Evolutionary conservation across 2,888 invertebrate genomes (phyloP), one percentile per base, ranked within the genome.

Genomic region (Nephrotoma guestfalica): DNA sequence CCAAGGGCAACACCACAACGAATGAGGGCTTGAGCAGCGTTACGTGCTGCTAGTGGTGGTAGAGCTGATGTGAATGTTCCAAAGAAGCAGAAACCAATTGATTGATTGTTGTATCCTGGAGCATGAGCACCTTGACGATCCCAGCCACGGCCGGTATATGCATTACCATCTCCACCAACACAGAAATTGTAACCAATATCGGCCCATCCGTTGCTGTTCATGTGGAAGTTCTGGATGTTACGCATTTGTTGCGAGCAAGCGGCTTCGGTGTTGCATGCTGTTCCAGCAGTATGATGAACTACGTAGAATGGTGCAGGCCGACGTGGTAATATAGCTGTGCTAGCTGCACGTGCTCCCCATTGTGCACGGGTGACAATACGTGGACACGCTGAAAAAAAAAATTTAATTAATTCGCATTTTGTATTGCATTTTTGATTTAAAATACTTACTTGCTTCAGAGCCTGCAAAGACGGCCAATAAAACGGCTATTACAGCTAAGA

Each of bases 141-240:
- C 94, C 96, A 96, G 0, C 96, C 95, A 3, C 96, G 92, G 1
- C 95, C 96, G 88, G 93, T 93, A 90, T 95, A 96, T 5, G 93
- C 94, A 13, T 92, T 92, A 0, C 95, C 95, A 88, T 96, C 96
- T 40, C 95, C 94, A 3, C 96, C 96, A 43, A 96, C 93, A 83
- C 93, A 94, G 90, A 96, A 96, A 89, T 94, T 95, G 89, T 90
- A 93, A 42, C 95, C 96, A 89, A 96, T 95, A 89, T 96, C 95
- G 87, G 93, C 94, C 95, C 95, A 96, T 0, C 91, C 93, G 85
- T 92, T 92, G 87, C 92, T 90, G 87, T 92, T 90, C 89, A 93
- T 94, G 89, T 95, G 95, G 87, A 93, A 93, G 47, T 91, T 91
- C 90, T 96, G 95, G 94, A 96, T 95, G 51, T 91, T 91, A 86